Evolutionary conservation across 2,113 vertebrate genomes (phyloP), one percentile per base, ranked within the genome.

Genomic region (Syngnathoides biaculeatus): DNA sequence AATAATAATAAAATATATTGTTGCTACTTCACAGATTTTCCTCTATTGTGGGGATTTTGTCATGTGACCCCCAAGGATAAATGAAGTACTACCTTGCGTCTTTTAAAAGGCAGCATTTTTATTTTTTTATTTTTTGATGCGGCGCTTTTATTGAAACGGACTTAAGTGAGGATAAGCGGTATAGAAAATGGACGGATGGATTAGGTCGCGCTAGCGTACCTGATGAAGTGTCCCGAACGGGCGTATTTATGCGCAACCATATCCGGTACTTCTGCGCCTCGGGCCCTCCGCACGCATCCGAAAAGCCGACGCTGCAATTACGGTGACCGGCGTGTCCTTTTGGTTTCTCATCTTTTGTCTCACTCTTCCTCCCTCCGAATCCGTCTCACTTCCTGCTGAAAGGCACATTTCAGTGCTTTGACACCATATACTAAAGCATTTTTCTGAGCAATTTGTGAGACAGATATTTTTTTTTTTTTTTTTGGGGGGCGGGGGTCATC

Each of bases 221-320:
- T 43, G 24, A 8, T 43, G 13, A 63, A 30, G 59, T 75, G 65
- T 59, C 63, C 26, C 39, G 38, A 45, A 48, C 65, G 47, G 55
- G 39, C 43, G 45, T 69, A 64, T 70, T 42, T 71, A 74, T 78
- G 80, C 82, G 79, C 64, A 88, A 85, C 80, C 27, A 35, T 6
- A 35, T 35, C n/a, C n/a, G n/a, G n/a, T n/a, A n/a, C n/a, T n/a
- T 35, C 75, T 83, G 59, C 84, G 87, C 86, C 81, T 81, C 75
- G 74, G 83, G 85, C 86, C 90, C 84, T 78, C 67, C 71, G 84
- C 87, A 84, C 90, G 84, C 85, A 84, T 87, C 85, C 73, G 84
- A 89, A 90, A 89, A 90, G 89, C 88, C 87, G 89, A 89, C 87
- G 81, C 87, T 88, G 87, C 88, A 89, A 78, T 89, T 89, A 89